Evolutionary conservation across 37 sponge, comb jelly and placozoan species (phyloP).

Genomic region (Diacarnus erythraeanus): DNA sequence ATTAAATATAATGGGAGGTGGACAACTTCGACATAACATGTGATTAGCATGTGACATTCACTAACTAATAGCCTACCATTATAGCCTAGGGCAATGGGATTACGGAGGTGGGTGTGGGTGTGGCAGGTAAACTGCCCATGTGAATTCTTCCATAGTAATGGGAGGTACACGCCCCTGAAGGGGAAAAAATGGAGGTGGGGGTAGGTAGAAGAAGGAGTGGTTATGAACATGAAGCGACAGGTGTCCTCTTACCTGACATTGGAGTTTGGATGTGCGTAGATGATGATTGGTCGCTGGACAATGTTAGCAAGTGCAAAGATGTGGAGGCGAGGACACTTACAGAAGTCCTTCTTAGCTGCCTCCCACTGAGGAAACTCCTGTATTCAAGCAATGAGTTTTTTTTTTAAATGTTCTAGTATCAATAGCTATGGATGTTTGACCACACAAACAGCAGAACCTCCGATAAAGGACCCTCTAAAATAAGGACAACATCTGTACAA

Average conservation of each 20-base stretch:
- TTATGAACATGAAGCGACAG: neutral
- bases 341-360: slow-evolving; percentile 47
- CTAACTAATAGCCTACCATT: slow-evolving; percentile 28
- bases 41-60: too few species aligned
- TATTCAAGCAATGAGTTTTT: too few species aligned
- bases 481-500: too few species aligned
- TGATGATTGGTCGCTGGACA: slow-evolving; percentile 64
- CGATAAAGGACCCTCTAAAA: too few species aligned
- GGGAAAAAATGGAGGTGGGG: neutral
- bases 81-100: slow-evolving; percentile 59
- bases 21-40: too few species aligned
- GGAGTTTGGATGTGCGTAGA: slow-evolving; percentile 57
- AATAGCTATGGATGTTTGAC: too few species aligned
- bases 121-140: slow-evolving; percentile 35
- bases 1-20: too few species aligned
- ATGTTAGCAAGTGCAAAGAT: slow-evolving; percentile 69
- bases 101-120: slow-evolving; percentile 43
- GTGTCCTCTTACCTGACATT: slow-evolving; percentile 50
- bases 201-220: neutral
- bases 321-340: slow-evolving; percentile 46
- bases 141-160: slow-evolving; percentile 54
- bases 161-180: slow-evolving; percentile 65
- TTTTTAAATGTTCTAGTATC: too few species aligned
- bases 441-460: too few species aligned
- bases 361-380: slow-evolving; percentile 71